These are phyloP conservation scores for Staurois parvus DNA, from an alignment of 2,797 vertebrate species.

Conservation along the genomic window DNA sequence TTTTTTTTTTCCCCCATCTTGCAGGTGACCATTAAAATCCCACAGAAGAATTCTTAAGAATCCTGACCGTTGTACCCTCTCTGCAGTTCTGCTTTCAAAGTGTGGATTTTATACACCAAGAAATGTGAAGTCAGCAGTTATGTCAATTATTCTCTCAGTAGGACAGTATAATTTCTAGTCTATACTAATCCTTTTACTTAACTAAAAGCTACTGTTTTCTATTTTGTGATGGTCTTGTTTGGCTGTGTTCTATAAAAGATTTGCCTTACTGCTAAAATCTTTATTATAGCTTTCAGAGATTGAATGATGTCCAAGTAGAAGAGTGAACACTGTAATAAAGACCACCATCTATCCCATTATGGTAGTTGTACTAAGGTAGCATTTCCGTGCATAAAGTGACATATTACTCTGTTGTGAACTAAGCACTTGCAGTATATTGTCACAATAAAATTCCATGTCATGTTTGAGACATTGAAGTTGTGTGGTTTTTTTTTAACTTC, in stretches of 20 bases:
- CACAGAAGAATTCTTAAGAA: slow-evolving; percentile 91
- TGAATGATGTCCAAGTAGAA: neutral
- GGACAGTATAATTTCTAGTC: neutral
- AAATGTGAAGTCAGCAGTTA: too few relatives aligned
- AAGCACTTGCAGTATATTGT: too few relatives aligned
- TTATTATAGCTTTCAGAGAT: neutral
- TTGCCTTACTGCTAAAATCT: neutral
- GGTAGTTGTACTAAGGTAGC: neutral
- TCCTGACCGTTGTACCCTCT: neutral
- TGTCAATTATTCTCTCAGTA: neutral
- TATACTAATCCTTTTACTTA: neutral
- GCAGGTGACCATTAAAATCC: slow-evolving; percentile 90
- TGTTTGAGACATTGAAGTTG: too few relatives aligned
- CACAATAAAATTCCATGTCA: too few relatives aligned
- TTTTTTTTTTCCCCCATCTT: neutral
- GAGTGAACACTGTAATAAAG: neutral
- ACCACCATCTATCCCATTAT: neutral
- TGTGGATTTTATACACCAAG: too few relatives aligned
- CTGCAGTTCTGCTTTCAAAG: neutral
- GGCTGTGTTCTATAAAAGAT: neutral
- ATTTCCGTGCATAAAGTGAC: too few relatives aligned
- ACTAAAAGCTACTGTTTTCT: neutral
- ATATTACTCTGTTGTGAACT: too few relatives aligned
- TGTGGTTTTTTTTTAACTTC: too few relatives aligned
- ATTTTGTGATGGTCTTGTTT: neutral